Conservation (phyloP, 2,113 vertebrate species). For the Ascaphus truei region DNA sequence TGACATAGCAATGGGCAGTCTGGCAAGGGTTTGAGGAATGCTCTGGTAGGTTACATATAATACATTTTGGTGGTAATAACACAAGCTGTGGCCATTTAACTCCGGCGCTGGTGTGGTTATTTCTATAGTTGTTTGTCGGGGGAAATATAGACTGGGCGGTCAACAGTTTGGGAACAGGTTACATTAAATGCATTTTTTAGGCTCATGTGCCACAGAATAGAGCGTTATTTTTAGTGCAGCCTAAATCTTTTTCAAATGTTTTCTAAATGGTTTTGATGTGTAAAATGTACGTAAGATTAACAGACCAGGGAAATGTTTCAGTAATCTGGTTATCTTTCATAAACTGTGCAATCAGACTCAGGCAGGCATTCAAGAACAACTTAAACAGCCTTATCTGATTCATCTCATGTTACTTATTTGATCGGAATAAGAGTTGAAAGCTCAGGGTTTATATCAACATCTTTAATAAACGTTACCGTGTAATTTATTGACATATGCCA, state of each 20-base stretch:
- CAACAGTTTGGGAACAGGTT: too few relatives aligned
- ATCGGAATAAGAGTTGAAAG: constrained; percentile 21
- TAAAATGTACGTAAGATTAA: neutral
- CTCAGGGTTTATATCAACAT: constrained; percentile 14
- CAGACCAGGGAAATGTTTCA: constrained; percentile 1
- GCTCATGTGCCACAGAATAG: too few relatives aligned
- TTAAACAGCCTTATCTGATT: constrained; percentile 23
- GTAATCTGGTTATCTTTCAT: constrained; percentile 17
- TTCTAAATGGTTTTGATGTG: neutral
- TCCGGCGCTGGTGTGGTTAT: too few relatives aligned
- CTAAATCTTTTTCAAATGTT: neutral
- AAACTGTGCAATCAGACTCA: neutral
- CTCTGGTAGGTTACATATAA: too few relatives aligned
- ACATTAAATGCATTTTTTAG: too few relatives aligned
- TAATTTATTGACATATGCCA: neutral
- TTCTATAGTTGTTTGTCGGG: too few relatives aligned
- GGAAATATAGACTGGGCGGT: too few relatives aligned
- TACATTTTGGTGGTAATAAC: too few relatives aligned
- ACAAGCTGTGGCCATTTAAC: too few relatives aligned
- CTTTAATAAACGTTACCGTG: constrained; percentile 17
- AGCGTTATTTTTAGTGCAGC: neutral
- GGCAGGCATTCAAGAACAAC: constrained; percentile 23
- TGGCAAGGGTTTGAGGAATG: too few relatives aligned
- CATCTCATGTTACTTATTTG: constrained; percentile 10
- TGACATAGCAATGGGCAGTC: too few relatives aligned